phyloP scores from a whole-genome alignment of 2,797 vertebrate species.

The Uromys caudimaculatus region DNA sequence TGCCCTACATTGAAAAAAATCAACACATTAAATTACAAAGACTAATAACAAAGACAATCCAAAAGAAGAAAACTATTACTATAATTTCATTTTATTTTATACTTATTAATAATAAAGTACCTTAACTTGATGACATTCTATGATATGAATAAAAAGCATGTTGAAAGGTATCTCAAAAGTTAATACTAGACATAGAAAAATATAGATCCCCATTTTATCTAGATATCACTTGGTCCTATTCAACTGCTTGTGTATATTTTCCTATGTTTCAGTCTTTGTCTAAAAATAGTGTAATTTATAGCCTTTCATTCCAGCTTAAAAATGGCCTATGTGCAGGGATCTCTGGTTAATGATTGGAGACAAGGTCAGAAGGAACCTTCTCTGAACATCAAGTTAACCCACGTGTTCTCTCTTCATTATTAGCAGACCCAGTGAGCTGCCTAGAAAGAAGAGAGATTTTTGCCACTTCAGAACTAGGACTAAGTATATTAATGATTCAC shows the following conservation, averaged over 20 bases:
- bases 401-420: not conserved
- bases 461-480: not conserved
- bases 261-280: not conserved
- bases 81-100: not conserved
- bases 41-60: not conserved
- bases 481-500: not conserved
- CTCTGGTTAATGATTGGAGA: not conserved
- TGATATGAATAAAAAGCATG: not conserved
- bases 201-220: not conserved
- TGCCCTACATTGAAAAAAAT: conserved; percentile 1
- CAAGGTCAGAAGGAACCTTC: not conserved
- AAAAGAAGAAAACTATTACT: not conserved
- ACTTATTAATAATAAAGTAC: not conserved
- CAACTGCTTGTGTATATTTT: not conserved
- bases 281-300: not conserved
- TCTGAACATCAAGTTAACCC: not conserved
- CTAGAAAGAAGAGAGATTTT: not conserved
- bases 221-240: not conserved
- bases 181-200: not conserved
- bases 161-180: not conserved
- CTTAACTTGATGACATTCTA: not conserved
- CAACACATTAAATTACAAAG: conserved; percentile 8
- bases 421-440: not conserved
- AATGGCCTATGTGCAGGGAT: not conserved
- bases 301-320: not conserved